phyloP scores from a whole-genome alignment of 2,113 vertebrate genomes.

The Oxyruncus cristatus region DNA sequence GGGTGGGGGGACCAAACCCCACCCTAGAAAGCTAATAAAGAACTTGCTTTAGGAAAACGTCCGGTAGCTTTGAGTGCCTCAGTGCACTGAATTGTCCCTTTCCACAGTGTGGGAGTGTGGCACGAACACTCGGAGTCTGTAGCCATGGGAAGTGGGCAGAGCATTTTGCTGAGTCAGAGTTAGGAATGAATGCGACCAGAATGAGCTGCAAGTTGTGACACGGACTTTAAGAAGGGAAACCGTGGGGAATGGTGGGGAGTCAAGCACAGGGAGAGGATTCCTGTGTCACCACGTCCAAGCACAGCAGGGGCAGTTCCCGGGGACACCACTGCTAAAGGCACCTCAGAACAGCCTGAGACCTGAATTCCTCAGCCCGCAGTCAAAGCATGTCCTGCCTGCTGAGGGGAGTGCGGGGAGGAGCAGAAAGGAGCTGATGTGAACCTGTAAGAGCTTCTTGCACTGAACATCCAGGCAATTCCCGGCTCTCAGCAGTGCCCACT shows the following conservation, averaged over 20 bases:
- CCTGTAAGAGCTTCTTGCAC: not conserved
- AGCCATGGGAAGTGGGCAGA: not conserved
- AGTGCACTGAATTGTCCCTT: not conserved
- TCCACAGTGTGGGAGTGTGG: not conserved
- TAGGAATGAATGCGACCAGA: not conserved
- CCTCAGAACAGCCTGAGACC: not conserved
- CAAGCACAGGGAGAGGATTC: accelerated
- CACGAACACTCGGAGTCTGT: not conserved
- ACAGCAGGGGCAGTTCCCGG: not conserved
- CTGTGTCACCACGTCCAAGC: not conserved
- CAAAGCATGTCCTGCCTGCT: not conserved
- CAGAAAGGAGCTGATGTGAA: not conserved
- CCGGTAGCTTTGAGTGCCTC: not conserved
- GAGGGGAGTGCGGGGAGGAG: not conserved
- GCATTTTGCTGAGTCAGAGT: conserved; percentile 6
- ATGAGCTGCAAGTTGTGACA: not conserved
- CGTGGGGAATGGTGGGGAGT: not conserved
- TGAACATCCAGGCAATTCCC: not conserved
- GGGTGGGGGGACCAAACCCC: not conserved
- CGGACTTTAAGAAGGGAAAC: not conserved
- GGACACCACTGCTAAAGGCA: not conserved
- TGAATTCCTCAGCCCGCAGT: not conserved
- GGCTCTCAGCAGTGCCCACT: not conserved
- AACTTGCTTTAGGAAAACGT: not conserved
- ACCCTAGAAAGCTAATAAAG: not conserved